phyloP scores from a whole-genome alignment of 2,888 invertebrate genomes.

The Orthonevra nobilis region DNA sequence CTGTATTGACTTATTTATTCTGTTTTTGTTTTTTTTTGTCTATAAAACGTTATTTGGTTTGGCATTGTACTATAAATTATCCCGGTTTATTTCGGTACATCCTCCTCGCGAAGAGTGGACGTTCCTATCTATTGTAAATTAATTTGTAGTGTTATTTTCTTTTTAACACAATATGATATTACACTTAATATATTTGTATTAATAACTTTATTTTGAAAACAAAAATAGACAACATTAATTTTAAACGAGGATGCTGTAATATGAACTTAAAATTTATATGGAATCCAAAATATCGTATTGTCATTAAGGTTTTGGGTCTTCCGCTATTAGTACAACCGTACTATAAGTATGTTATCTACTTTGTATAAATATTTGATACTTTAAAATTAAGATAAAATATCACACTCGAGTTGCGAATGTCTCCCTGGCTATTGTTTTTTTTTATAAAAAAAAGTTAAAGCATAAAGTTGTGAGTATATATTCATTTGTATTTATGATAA shows the following conservation, averaged over 20 bases:
- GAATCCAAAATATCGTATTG: conserved; percentile 50
- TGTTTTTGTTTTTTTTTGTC: conserved; percentile 51
- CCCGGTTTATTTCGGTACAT: conserved; percentile 77
- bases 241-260: conserved; percentile 45
- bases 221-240: conserved; percentile 5
- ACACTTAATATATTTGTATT: conserved; percentile 6
- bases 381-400: conserved; percentile 77
- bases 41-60: conserved; percentile 73
- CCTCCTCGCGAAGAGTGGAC: conserved; percentile 40
- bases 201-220: background rate
- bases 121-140: conserved; percentile 80
- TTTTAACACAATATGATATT: conserved; percentile 20
- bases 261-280: conserved; percentile 28
- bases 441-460: conserved; percentile 76
- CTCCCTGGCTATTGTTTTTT: conserved; percentile 80
- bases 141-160: conserved; percentile 74
- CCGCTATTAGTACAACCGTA: no score
- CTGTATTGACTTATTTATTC: conserved; percentile 71
- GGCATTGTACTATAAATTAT: conserved; percentile 81
- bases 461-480: conserved; percentile 4
- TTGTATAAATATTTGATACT: conserved; percentile 73
- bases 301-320: conserved; percentile 43
- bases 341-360: conserved; percentile 59
- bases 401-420: conserved; percentile 80
- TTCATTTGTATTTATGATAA: background rate